Base-by-base conservation (phyloP, 2,113 vertebrate genomes). In the Mystacornis crossleyi region DNA sequence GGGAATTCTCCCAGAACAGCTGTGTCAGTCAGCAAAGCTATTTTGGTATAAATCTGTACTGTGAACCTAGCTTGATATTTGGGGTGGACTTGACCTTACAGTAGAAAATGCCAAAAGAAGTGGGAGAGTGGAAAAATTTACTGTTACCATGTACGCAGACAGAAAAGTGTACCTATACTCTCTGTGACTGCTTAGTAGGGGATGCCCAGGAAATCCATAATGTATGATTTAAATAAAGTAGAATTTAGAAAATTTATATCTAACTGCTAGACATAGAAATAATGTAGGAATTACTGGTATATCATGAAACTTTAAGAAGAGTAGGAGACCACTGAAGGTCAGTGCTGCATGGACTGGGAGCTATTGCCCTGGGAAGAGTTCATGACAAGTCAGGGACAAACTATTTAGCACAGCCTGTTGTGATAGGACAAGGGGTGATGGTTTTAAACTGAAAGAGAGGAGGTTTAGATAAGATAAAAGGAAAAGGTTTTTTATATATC, bases 1-100 rank as follows among this genome's bases (percentile, higher is more conserved):
- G 85, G 82, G 92, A 95, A 93, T 96, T 93, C 79, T 93, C 54
- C 45, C 54, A 79, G 53, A 90, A 93, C 66, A 96, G 53, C 61
- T 95, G 50, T 91, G 67, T 94, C 79, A 75, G 90, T 85, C 88
- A 90, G 85, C 66, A 90, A 64, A 88, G 62, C 42, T 94, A 92
- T 93, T 96, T 96, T 88, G 45, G 94, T 85, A 88, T 73, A 85
- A 81, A 91, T 48, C 65, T 67, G 81, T 78, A 51, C 73, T 60
- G 40, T 79, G 61, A 74, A 88, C 90, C 53, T 87, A 77, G 61
- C 40, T 78, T 87, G 54, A 71, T 87, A 61, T 53, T 91, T 89
- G 66, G 15, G 54, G 18, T 73, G 48, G 73, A 91, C 48, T 85
- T 91, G 62, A 93, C 78, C 81, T 96, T 89, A 89, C 8, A 79